Percentiles rank a stretch among this genome's conserved stretches.
Evolutionary conservation across 1,140 invertebrate genomes (phyloP).

Genomic region (Stegodyphus mimosarum): DNA sequence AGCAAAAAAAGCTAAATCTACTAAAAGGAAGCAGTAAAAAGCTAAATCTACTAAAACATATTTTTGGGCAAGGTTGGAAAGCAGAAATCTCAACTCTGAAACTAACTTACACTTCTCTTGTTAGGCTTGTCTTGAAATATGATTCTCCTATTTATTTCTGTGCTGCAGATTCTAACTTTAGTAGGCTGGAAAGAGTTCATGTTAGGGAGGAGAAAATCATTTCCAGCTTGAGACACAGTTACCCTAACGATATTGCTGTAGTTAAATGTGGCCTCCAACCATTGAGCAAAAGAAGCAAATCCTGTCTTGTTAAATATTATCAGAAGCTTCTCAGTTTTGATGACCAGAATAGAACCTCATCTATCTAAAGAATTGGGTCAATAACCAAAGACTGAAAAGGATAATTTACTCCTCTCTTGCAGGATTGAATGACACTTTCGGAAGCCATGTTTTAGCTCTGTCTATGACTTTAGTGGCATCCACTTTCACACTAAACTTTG

Average conservation of each 20-base stretch:
- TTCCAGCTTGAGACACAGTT: too few species aligned
- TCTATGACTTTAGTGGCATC: neutral
- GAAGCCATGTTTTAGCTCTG: neutral
- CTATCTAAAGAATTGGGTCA: constrained; percentile 24
- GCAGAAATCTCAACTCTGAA: too few species aligned
- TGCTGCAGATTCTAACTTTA: constrained; percentile 11
- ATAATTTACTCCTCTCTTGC: neutral
- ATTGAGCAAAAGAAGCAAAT: neutral
- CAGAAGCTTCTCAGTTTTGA: neutral
- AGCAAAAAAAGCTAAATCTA: too few species aligned
- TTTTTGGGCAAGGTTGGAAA: too few species aligned
- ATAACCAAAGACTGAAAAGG: constrained; percentile 14
- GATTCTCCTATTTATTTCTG: constrained; percentile 5
- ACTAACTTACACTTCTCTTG: too few species aligned
- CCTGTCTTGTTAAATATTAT: constrained; percentile 15
- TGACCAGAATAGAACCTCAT: constrained; percentile 7
- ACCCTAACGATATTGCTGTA: neutral
- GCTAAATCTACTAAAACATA: too few species aligned
- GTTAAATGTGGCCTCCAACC: neutral
- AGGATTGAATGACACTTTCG: neutral
- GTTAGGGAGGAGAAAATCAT: neutral
- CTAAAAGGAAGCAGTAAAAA: neutral
- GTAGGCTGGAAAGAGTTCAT: constrained; percentile 13
- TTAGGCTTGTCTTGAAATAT: neutral
- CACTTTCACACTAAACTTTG: neutral